Evolutionary conservation across 2,888 invertebrate species (phyloP), one percentile per base, ranked within the genome.

Genomic region (Epinotia nisella): DNA sequence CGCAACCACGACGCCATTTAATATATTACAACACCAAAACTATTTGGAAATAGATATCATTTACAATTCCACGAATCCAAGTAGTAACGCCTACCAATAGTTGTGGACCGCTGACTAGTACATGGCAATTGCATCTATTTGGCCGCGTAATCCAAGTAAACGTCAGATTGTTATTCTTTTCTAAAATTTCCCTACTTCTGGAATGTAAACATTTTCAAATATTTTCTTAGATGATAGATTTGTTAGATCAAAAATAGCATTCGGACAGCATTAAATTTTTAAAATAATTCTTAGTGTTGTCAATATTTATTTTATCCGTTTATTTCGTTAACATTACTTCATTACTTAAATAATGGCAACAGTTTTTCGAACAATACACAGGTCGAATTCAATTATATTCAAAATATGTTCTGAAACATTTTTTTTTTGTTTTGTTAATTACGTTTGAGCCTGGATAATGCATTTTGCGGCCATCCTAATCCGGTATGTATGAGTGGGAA

Each of bases 401-500:
- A 19, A 55, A 51, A 55, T 61, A 70, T 70, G 24, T 62, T 61
- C 70, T 70, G 56, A 70, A 60, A 10, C 60, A 53, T 61, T 74
- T 74, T 53, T n/a, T 29, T 64, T 66, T 69, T 74, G 56, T 71
- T 80, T 78, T 79, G 77, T 78, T 78, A 77, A 78, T 85, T 87
- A 84, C 85, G 83, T 88, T 87, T 90, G 87, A 86, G 87, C 85
- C 86, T 85, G 88, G 89, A 88, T 82, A 82, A 82, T 85, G 82
- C 82, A 80, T 85, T 83, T 75, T 78, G 83, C 85, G 81, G 81
- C 83, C 80, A 77, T 80, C 80, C 72, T 71, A 75, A 70, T 41
- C 65, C 84, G 90, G 90, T 90, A 89, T 85, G 89, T 89, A 89
- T 80, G 70, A 75, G 76, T 61, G 75, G 58, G 75, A 67, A 55